Percentiles rank a stretch among this genome's conserved stretches.
Evolutionary conservation across 2,113 vertebrate genomes (phyloP).

Genomic region (Pimephales promelas): DNA sequence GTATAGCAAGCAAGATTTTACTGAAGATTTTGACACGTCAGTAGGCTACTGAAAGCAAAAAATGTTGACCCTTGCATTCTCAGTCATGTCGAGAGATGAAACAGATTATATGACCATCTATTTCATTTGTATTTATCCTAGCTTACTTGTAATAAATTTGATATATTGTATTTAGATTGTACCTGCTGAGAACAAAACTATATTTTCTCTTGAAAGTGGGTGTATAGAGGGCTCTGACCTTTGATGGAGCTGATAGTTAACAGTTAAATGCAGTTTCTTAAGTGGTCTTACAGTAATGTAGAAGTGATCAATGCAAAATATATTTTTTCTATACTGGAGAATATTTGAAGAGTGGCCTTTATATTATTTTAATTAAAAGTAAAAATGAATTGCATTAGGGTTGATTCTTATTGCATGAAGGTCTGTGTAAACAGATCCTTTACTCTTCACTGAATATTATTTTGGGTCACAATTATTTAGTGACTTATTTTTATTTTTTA

Average conservation of each 20-base stretch:
- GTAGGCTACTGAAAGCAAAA: background rate
- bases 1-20: background rate
- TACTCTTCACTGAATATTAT: background rate
- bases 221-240: slow-evolving; percentile 2
- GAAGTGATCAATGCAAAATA: background rate
- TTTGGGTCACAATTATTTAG: background rate
- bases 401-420: background rate
- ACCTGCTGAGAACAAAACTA: no score
- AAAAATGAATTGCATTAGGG: background rate
- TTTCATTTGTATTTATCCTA: background rate
- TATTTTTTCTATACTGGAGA: background rate
- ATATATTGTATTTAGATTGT: background rate
- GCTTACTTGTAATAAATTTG: background rate
- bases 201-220: no score
- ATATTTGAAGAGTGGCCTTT: background rate
- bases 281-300: background rate
- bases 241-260: slow-evolving; percentile 1
- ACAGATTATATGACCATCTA: background rate
- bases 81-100: background rate
- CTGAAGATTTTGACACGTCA: background rate
- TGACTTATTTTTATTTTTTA: background rate
- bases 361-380: background rate
- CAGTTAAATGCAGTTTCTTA: background rate
- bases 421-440: background rate
- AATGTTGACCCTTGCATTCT: background rate